Conservation (phyloP, 2,888 invertebrate genomes). For the Eucriotettix oculatus region DNA sequence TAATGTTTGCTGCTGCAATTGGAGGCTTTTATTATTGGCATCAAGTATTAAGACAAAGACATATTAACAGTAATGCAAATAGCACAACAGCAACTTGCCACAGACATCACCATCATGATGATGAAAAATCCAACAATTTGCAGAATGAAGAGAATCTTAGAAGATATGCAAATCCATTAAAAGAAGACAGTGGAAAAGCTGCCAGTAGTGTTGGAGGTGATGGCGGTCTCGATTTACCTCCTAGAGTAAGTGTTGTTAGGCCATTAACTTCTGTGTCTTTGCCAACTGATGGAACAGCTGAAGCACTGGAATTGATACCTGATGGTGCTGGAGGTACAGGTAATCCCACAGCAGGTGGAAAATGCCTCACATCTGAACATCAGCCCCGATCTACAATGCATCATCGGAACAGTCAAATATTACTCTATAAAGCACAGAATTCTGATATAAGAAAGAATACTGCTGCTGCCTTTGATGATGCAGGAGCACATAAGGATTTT, state of each 20-base stretch:
- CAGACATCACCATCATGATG: constrained; percentile 37
- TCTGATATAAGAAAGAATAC: constrained; percentile 73
- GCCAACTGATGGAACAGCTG: constrained; percentile 18
- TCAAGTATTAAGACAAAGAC: constrained; percentile 27
- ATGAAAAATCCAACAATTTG: constrained; percentile 78
- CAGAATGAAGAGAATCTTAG: constrained; percentile 83
- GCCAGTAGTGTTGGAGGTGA: constrained; percentile 26
- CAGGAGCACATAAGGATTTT: constrained; percentile 49
- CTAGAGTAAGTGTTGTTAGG: constrained; percentile 27
- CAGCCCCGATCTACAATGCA: constrained; percentile 1
- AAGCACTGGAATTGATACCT: constrained; percentile 40
- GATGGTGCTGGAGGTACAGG: constrained; percentile 26
- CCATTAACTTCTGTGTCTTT: constrained; percentile 24
- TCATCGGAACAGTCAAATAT: constrained; percentile 42
- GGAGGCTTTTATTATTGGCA: constrained; percentile 37
- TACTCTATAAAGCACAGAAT: constrained; percentile 70
- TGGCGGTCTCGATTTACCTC: constrained; percentile 11
- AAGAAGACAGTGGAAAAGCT: constrained; percentile 38
- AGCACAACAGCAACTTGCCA: constrained; percentile 6
- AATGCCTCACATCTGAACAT: neutral
- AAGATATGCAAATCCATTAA: constrained; percentile 64
- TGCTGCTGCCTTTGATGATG: constrained; percentile 41
- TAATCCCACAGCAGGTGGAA: neutral
- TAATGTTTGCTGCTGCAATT: constrained; percentile 26
- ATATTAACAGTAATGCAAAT: constrained; percentile 2